Conservation (phyloP, 2,113 vertebrate genomes). For the Stigmatopora argus region DNA sequence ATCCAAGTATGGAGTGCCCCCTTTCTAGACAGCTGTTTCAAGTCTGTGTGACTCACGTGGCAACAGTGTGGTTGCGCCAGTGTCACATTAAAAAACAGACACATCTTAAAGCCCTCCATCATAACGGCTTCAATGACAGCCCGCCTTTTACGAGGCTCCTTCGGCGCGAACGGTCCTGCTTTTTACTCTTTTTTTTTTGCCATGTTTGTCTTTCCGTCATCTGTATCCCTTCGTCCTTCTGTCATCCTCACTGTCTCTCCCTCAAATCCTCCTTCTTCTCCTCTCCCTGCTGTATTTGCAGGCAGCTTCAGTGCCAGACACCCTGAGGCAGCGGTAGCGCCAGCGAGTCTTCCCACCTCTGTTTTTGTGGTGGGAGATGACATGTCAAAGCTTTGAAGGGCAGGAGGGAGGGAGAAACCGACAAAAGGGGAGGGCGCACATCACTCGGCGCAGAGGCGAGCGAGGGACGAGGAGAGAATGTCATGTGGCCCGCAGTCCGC, state of each 20-base stretch:
- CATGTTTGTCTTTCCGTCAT: conserved; percentile 32
- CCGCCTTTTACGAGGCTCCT: conserved; percentile 56
- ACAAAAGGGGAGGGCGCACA: conserved; percentile 66
- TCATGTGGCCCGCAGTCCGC: conserved; percentile 76
- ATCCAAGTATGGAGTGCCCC: conserved; percentile 19
- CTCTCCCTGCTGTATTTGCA: conserved; percentile 74
- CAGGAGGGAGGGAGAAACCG: conserved; percentile 63
- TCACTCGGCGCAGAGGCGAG: conserved; percentile 68
- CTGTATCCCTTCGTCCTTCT: conserved; percentile 31
- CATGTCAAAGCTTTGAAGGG: conserved; percentile 81
- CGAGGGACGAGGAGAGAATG: conserved; percentile 65
- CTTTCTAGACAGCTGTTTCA: conserved; percentile 33
- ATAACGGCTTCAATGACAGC: conserved; percentile 64
- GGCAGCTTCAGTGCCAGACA: conserved; percentile 80
- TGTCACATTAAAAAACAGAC: conserved; percentile 50
- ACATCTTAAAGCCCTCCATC: conserved; percentile 45
- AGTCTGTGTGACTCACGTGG: conserved; percentile 14
- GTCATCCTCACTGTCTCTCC: conserved; percentile 28
- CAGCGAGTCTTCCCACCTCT: conserved; percentile 83
- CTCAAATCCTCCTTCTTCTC: conserved; percentile 44
- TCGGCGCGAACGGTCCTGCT: conserved; percentile 59
- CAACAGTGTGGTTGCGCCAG: conserved; percentile 26
- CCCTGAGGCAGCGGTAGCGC: conserved; percentile 81
- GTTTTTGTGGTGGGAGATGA: conserved; percentile 82
- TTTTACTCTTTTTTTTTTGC: conserved; percentile 24